These are phyloP conservation scores for Polyommatus iphigenia DNA, from an alignment of 2,888 invertebrate species.

Conservation along the genomic window DNA sequence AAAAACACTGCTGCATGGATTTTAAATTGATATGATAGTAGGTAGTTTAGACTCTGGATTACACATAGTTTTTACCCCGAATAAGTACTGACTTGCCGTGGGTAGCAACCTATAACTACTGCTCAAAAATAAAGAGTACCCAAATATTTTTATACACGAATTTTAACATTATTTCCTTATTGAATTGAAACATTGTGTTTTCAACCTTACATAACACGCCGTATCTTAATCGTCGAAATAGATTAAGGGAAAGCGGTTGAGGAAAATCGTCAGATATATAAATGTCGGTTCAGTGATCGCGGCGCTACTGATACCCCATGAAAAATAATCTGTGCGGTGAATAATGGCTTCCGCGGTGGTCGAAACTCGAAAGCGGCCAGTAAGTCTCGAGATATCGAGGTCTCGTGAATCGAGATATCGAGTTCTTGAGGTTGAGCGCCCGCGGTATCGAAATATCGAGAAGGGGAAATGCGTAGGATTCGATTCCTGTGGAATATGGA, in stretches of 20 bases:
- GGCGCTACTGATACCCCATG: constrained; percentile 56
- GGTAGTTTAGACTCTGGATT: too few relatives aligned
- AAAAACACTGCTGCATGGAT: too few relatives aligned
- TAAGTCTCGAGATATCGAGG: constrained; percentile 15
- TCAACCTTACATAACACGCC: constrained; percentile 21
- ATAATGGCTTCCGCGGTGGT: constrained; percentile 49
- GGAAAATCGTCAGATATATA: constrained; percentile 46
- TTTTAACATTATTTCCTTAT: background rate
- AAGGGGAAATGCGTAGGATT: constrained; percentile 5
- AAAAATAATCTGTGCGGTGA: constrained; percentile 59
- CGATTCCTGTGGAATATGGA: constrained; percentile 4
- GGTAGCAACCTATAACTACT: background rate
- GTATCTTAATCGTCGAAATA: constrained; percentile 23
- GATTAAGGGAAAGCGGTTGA: constrained; percentile 30
- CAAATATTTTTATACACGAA: background rate
- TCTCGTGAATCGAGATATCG: background rate
- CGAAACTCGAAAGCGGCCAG: constrained; percentile 42
- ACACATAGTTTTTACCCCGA: too few relatives aligned
- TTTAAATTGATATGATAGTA: too few relatives aligned
- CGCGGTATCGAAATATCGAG: constrained; percentile 1
- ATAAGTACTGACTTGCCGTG: too few relatives aligned
- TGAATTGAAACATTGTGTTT: background rate
- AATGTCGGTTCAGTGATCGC: constrained; percentile 53
- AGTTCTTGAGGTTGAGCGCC: background rate
- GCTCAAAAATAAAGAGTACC: background rate